Base-by-base conservation (phyloP, 2,113 vertebrate species). In the Benthochromis sp. region DNA sequence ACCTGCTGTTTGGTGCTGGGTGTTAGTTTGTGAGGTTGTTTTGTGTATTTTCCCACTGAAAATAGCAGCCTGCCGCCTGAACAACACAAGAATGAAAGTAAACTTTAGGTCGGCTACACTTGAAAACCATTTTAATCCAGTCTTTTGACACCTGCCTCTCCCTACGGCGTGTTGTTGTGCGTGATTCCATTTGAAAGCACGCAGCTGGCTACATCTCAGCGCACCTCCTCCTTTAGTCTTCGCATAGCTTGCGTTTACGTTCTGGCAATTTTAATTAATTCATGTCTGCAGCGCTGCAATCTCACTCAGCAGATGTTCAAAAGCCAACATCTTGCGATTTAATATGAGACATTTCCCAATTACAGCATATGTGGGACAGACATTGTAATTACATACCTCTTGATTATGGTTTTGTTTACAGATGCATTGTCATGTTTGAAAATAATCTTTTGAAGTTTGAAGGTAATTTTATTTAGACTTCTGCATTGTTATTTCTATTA, bases 281-380 rank as follows among this genome's bases (percentile, higher is more conserved):
- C 85, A 91, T 86, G 78, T 91, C 79, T 90, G 82, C 85, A 31
- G 71, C 5, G 14, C 79, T 88, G 89, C 69, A 84, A 38, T 89
- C 92, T 88, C 86, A 69, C 81, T 63, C 29, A 66, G 91, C 94
- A 94, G 92, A 93, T 93, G 92, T 91, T 94, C 83, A 89, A 57
- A 86, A 89, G 80, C 45, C 71, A 53, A 82, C 54, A 31, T 40
- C 80, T 83, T 89, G 66, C 91, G 43, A 90, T 89, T 86, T 86
- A 83, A 85, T 92, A 88, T 31, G 89, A 88, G 88, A 73, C 85
- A 84, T 88, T 81, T 91, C 82, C 63, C 89, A 82, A 91, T 93
- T 87, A 81, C 66, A 63, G 78, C 87, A 61, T 89, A 87, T 76
- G 84, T 92, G 86, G 88, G 52, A 90, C 82, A 81, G 83, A 88